Evolutionary conservation across 2,888 invertebrate genomes (phyloP), one percentile per base, ranked within the genome.

Genomic region (Mylabris sibirica): DNA sequence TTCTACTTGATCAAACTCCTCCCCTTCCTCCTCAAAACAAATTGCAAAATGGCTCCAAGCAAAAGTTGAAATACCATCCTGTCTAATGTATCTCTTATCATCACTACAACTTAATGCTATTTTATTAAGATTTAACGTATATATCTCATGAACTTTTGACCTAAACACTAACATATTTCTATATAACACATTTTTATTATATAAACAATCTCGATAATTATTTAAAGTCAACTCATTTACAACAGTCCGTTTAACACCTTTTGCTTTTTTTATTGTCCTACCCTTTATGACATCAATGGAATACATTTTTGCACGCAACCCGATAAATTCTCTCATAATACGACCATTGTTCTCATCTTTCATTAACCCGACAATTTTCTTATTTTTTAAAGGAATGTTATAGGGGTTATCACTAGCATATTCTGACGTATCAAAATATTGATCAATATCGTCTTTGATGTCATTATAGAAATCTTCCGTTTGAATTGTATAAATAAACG

Each of bases 121-220:
- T 65, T 69, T 69, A 63, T 67, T 71, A 20, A 71, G 38, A 62
- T 60, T 64, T 59, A 67, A 41, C 1, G 67, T 71, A 61, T 67
- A 71, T 64, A 71, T 71, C 6, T 17, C 57, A 49, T 71, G 71
- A 6, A 67, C 41, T 12, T 61, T 22, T 20, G 71, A 71, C 67
- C 66, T 64, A 64, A 71, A 71, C n/a, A n/a, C n/a, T n/a, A n/a
- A n/a, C 69, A 71, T 69, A 35, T 34, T 60, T 38, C 64, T 59
- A 57, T 63, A 65, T 12, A 68, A 68, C 22, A 65, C 41, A 65
- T 41, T 34, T 14, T 44, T 63, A 14, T 66, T 67, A 60, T 69
- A 66, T 20, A 69, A 66, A 66, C 60, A 66, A 49, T 70, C 60
- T 61, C 64, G 60, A 53, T 70, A 70, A 61, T 67, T 49, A 59